phyloP scores from a whole-genome alignment of 2,113 vertebrate genomes.

The Melierax canorus region DNA sequence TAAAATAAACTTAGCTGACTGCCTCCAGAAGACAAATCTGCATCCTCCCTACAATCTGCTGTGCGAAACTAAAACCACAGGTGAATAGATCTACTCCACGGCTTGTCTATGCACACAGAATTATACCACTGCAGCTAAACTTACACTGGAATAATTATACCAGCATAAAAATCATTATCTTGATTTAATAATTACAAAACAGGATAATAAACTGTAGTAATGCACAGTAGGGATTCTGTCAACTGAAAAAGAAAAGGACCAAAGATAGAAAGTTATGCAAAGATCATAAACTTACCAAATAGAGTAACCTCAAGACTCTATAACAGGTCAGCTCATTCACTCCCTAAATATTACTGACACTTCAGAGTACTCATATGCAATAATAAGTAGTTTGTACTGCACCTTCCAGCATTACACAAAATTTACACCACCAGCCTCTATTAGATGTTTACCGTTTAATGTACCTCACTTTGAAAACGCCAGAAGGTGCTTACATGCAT shows the following conservation, averaged over 20 bases:
- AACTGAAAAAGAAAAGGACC: not conserved
- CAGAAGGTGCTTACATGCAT: not conserved
- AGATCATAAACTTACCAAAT: not conserved
- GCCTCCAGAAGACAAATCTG: not conserved
- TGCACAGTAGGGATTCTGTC: not conserved
- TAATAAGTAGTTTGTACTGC: not conserved
- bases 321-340: not conserved
- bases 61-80: not conserved
- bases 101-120: not conserved
- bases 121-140: not conserved
- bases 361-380: not conserved
- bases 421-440: not conserved
- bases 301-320: not conserved
- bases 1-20: slow-evolving; percentile 7
- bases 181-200: not conserved
- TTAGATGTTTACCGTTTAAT: not conserved
- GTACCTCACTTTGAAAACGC: not conserved
- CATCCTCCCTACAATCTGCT: not conserved
- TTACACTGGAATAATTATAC: not conserved
- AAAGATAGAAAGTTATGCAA: not conserved
- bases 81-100: not conserved
- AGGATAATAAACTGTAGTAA: not conserved
- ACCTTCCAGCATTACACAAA: not conserved
- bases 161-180: not conserved
- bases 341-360: not conserved